phyloP scores from a whole-genome alignment of 2,113 vertebrate species.

The Herpailurus yagouaroundi region DNA sequence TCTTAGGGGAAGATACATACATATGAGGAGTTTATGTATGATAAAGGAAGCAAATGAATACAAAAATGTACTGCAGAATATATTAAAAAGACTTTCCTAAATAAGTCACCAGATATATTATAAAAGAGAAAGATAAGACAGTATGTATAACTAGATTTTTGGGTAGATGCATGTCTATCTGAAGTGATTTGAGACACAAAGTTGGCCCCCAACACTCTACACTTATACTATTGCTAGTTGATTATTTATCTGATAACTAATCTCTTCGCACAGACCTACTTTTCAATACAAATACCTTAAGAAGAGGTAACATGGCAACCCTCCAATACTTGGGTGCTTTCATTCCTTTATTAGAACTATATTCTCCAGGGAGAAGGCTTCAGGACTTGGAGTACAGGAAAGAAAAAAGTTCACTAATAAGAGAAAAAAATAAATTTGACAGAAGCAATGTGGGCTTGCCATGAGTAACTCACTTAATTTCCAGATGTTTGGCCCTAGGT shows the following conservation, averaged over 20 bases:
- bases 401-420: not conserved
- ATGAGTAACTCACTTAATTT: not conserved
- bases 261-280: not conserved
- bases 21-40: not conserved
- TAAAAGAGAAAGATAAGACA: not conserved
- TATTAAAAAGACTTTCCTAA: not conserved
- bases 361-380: not conserved
- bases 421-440: not conserved
- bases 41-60: not conserved
- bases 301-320: not conserved
- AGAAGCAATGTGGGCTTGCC: not conserved
- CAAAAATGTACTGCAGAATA: not conserved
- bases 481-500: not conserved
- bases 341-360: not conserved
- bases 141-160: not conserved
- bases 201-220: not conserved
- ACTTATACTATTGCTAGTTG: not conserved
- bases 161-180: not conserved
- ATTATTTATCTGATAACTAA: constrained; percentile 1
- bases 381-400: not conserved
- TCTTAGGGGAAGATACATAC: not conserved
- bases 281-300: not conserved
- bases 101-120: not conserved
- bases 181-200: not conserved
- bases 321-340: not conserved